Conservation (phyloP, 2,888 invertebrate species). For the Saturnia japonica region DNA sequence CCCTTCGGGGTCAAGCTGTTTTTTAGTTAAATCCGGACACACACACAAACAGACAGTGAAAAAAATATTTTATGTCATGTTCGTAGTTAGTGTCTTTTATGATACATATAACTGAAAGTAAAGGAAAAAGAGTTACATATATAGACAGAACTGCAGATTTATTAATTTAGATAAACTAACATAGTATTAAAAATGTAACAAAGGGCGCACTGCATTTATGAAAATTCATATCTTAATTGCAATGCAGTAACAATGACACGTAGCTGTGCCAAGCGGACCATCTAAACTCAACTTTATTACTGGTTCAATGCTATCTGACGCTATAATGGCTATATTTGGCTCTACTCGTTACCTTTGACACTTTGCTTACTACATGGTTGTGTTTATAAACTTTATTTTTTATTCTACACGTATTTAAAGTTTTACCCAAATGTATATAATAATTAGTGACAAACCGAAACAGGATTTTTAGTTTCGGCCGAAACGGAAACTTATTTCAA, state of each 20-base stretch:
- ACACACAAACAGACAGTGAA: too few species aligned
- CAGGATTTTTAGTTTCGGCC: too few species aligned
- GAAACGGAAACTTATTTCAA: too few species aligned
- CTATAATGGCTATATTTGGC: slow-evolving; percentile 17
- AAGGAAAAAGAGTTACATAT: too few species aligned
- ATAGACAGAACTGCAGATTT: too few species aligned
- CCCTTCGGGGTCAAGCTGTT: too few species aligned
- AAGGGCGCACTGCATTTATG: slow-evolving; percentile 5
- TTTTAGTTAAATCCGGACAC: too few species aligned
- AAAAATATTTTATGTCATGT: too few species aligned
- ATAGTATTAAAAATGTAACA: not conserved
- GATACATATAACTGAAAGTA: too few species aligned
- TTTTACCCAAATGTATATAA: not conserved
- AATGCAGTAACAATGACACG: slow-evolving; percentile 16
- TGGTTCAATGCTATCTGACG: slow-evolving; percentile 7
- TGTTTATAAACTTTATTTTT: not conserved
- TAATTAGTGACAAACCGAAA: too few species aligned
- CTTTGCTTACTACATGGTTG: slow-evolving; percentile 5
- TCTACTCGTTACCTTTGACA: slow-evolving; percentile 14
- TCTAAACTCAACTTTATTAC: not conserved
- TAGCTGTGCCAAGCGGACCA: slow-evolving; percentile 17
- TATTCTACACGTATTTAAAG: not conserved
- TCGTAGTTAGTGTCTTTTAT: too few species aligned
- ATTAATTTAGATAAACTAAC: not conserved
- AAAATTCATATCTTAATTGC: slow-evolving; percentile 20